phyloP scores from a whole-genome alignment of 2,113 vertebrate genomes.

The Polyodon spathula region DNA sequence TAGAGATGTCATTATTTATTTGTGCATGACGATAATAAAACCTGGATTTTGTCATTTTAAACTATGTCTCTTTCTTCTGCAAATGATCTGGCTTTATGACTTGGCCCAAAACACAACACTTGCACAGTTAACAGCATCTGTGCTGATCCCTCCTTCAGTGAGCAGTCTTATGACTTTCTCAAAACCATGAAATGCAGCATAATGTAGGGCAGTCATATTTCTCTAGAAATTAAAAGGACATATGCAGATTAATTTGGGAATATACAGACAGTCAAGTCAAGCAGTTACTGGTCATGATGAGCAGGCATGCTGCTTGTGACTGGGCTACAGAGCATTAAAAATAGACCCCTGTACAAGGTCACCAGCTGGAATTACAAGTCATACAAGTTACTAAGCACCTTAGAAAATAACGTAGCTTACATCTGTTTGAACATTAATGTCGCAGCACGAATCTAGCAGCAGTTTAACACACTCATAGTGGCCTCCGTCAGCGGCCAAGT shows the following conservation, averaged over 20 bases:
- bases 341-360: too few species aligned
- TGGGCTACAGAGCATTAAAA: too few species aligned
- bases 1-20: too few species aligned
- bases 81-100: too few species aligned
- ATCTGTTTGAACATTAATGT: slow-evolving; percentile 62
- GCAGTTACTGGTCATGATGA: background rate
- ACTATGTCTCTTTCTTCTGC: too few species aligned
- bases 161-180: slow-evolving; percentile 53
- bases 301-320: too few species aligned
- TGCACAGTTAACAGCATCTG: slow-evolving; percentile 60
- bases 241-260: background rate
- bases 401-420: too few species aligned
- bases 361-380: too few species aligned
- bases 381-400: too few species aligned
- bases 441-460: slow-evolving; percentile 58
- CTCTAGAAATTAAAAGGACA: slow-evolving; percentile 43
- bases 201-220: slow-evolving; percentile 72
- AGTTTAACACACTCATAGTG: slow-evolving; percentile 52
- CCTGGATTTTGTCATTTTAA: too few species aligned
- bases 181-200: slow-evolving; percentile 50
- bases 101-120: slow-evolving; percentile 39
- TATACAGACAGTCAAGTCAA: background rate
- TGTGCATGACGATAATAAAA: too few species aligned
- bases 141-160: slow-evolving; percentile 54
- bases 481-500: slow-evolving; percentile 58